Conservation (phyloP, 1,140 invertebrate genomes). For the Ephestia elutella region DNA sequence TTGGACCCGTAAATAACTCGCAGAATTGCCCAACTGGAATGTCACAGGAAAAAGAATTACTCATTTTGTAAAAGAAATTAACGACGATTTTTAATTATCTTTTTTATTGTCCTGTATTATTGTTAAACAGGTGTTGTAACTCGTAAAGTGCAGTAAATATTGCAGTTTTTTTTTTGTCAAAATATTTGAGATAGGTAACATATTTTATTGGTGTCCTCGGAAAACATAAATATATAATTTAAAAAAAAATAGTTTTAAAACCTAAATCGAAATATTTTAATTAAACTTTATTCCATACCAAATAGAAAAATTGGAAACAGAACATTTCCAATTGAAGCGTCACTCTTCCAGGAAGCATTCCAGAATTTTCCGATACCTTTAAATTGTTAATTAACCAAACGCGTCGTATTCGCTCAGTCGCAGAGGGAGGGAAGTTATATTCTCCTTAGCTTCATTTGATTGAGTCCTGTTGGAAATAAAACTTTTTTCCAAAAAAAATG, state of each 20-base stretch:
- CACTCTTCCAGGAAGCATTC: neutral
- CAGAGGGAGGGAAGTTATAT: neutral
- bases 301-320: neutral
- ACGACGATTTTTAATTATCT: conserved; percentile 4
- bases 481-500: too few species aligned
- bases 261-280: neutral
- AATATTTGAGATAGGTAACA: too few species aligned
- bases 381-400: conserved; percentile 4
- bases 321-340: neutral
- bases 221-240: too few species aligned
- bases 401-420: neutral
- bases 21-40: conserved; percentile 49
- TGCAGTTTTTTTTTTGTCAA: too few species aligned
- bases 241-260: too few species aligned
- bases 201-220: too few species aligned
- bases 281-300: neutral
- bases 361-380: neutral
- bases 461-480: too few species aligned
- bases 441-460: neutral
- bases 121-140: neutral
- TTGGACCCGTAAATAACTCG: conserved; percentile 69
- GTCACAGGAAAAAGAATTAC: conserved; percentile 45
- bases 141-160: too few species aligned
- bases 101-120: neutral
- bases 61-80: conserved; percentile 15